Evolutionary conservation across 1,140 invertebrate species (phyloP).

Genomic region (Pseudachorutes palmiensis): DNA sequence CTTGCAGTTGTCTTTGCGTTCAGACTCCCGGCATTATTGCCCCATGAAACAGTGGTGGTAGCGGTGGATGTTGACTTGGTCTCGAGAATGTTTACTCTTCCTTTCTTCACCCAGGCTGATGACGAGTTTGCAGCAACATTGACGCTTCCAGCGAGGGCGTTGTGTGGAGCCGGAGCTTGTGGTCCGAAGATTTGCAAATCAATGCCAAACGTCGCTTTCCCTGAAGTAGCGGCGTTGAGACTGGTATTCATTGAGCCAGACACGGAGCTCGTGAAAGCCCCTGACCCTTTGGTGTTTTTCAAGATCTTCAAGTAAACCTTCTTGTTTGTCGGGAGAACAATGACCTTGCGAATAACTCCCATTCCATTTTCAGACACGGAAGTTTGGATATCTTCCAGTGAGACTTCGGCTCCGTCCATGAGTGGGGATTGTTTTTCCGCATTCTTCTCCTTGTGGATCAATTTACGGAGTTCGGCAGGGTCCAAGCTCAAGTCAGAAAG

Average conservation of each 20-base stretch:
- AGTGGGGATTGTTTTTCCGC: neutral
- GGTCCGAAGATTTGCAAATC: neutral
- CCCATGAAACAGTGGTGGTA: neutral
- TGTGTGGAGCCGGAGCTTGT: neutral
- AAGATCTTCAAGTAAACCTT: neutral
- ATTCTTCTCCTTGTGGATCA: neutral
- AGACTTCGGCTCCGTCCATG: neutral
- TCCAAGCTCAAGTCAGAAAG: neutral
- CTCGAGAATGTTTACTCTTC: neutral
- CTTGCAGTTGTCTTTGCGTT: neutral
- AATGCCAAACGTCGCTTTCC: neutral
- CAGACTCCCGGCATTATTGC: neutral
- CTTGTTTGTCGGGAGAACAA: neutral
- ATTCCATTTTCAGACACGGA: neutral
- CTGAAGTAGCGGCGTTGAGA: neutral
- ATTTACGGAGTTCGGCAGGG: neutral
- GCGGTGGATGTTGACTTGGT: neutral
- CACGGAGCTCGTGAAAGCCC: neutral
- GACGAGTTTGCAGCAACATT: neutral
- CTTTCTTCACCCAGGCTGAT: neutral
- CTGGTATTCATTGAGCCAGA: conserved; percentile 4
- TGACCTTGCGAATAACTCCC: neutral
- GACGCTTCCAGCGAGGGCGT: neutral
- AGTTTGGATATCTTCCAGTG: neutral
- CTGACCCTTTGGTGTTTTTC: neutral